These are phyloP conservation scores for Ridgeia piscesae DNA, from an alignment of 1,140 invertebrate genomes.

Conservation along the genomic window DNA sequence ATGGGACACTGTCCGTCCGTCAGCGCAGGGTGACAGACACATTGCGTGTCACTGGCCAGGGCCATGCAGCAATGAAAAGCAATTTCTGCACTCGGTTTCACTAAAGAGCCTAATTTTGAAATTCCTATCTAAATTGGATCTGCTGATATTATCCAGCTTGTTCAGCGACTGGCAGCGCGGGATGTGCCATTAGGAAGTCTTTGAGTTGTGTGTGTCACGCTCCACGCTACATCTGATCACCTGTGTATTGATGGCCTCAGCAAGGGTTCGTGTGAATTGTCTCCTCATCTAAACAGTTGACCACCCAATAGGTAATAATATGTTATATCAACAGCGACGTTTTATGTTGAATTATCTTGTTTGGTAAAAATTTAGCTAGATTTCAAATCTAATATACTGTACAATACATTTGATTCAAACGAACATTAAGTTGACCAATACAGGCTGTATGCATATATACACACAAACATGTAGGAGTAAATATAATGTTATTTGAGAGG, in stretches of 20 bases:
- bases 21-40: neutral
- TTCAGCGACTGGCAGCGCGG: neutral
- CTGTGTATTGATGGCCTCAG: neutral
- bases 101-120: conserved; percentile 6
- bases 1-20: neutral
- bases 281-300: neutral
- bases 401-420: no score
- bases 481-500: no score
- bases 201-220: neutral
- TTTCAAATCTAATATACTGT: neutral
- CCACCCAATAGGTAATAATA: neutral
- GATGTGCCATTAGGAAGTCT: neutral
- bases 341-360: neutral
- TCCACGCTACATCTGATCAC: neutral
- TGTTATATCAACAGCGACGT: neutral
- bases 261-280: neutral
- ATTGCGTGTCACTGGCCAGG: neutral
- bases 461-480: no score
- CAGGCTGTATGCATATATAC: no score
- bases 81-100: neutral
- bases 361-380: neutral
- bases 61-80: neutral
- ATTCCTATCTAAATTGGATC: neutral
- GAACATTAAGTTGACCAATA: no score
- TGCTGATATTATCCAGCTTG: neutral